phyloP scores from a whole-genome alignment of 2,113 vertebrate genomes.

The Macroglossus sobrinus region DNA sequence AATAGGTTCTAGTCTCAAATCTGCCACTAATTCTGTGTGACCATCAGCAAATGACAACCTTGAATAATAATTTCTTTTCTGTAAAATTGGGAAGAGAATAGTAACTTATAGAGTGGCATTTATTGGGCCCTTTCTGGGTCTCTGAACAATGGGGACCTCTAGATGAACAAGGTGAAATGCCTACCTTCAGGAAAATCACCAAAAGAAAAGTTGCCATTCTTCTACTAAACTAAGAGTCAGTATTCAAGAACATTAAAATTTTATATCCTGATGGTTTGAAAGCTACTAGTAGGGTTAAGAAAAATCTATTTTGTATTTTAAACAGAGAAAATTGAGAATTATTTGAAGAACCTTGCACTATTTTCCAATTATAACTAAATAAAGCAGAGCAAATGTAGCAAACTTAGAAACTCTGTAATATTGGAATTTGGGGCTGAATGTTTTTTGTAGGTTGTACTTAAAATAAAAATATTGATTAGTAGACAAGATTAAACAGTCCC shows the following conservation, averaged over 20 bases:
- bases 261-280: not conserved
- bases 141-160: not conserved
- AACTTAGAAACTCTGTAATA: not conserved
- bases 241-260: not conserved
- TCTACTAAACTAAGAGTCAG: not conserved
- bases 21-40: not conserved
- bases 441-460: not conserved
- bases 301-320: not conserved
- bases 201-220: not conserved
- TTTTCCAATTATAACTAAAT: constrained; percentile 9
- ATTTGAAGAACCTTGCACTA: not conserved
- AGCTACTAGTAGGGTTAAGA: not conserved
- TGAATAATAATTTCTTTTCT: not conserved
- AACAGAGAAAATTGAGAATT: not conserved
- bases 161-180: not conserved
- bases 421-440: not conserved
- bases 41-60: not conserved
- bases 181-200: not conserved
- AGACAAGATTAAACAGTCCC: not conserved
- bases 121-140: not conserved
- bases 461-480: constrained; percentile 16
- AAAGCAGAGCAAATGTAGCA: not conserved
- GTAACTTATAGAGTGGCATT: not conserved
- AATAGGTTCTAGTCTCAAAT: not conserved
- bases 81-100: not conserved